A percentile compares a stretch with the other conserved stretches of the same genome.
Conservation (phyloP, 1,140 invertebrate genomes). For the Ips nitidus region DNA sequence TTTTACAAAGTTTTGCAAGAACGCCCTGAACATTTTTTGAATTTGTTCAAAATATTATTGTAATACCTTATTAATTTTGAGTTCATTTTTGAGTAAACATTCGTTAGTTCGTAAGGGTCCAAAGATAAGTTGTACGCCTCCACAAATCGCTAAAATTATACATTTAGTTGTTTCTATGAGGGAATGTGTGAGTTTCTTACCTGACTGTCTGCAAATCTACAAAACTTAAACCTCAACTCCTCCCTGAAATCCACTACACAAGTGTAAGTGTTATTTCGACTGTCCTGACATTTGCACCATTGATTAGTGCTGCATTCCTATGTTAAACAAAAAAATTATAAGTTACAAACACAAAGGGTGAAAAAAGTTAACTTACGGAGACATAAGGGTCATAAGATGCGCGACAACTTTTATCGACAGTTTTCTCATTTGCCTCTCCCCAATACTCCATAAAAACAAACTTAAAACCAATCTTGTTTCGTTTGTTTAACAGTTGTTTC, state of each 20-base stretch:
- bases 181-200: constrained; percentile 52
- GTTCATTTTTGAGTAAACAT: constrained; percentile 52
- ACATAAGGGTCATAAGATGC: constrained; percentile 59
- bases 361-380: constrained; percentile 54
- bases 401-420: constrained; percentile 59
- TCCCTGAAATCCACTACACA: constrained; percentile 68
- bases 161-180: too few relatives aligned
- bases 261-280: constrained; percentile 79
- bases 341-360: too few relatives aligned
- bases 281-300: constrained; percentile 81
- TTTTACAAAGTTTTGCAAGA: constrained; percentile 29
- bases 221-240: constrained; percentile 68
- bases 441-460: constrained; percentile 74
- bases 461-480: constrained; percentile 19
- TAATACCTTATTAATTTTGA: constrained; percentile 26
- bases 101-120: constrained; percentile 71
- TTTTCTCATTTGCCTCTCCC: constrained; percentile 64
- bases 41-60: constrained; percentile 29
- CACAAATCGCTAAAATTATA: constrained; percentile 54
- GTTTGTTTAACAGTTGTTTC: constrained; percentile 42
- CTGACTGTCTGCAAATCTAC: constrained; percentile 71
- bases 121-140: constrained; percentile 69
- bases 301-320: constrained; percentile 66
- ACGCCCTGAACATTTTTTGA: constrained; percentile 30
- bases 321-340: too few relatives aligned